Evolutionary conservation across 2,113 vertebrate species (phyloP).

Genomic region (Sinosuthora webbiana): DNA sequence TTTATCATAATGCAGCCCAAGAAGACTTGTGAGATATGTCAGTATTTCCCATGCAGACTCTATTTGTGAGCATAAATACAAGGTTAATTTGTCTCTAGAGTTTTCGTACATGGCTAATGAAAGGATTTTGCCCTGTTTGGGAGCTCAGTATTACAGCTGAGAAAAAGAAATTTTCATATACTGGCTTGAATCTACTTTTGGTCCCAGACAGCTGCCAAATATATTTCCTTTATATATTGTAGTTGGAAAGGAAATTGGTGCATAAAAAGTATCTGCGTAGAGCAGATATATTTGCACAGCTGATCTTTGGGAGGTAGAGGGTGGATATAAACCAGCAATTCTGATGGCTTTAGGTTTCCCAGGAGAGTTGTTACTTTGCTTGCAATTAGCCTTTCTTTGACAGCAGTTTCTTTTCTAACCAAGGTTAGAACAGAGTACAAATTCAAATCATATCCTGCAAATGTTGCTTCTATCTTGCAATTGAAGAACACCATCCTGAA

Average conservation of each 20-base stretch:
- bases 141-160: background rate
- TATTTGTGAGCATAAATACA: background rate
- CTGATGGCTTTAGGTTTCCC: slow-evolving; percentile 27
- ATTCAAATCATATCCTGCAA: background rate
- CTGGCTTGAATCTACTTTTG: background rate
- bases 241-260: slow-evolving; percentile 28
- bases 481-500: background rate
- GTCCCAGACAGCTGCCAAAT: slow-evolving; percentile 33
- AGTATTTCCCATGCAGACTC: background rate
- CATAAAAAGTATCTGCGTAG: slow-evolving; percentile 4
- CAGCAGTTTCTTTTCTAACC: background rate
- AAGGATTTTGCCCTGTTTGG: background rate
- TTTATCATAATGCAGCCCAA: background rate
- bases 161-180: background rate
- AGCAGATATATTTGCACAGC: slow-evolving; percentile 63
- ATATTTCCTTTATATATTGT: background rate
- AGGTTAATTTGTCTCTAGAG: background rate
- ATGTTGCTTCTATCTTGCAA: background rate
- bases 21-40: background rate
- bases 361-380: background rate
- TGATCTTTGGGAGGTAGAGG: slow-evolving; percentile 38
- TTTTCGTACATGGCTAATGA: background rate
- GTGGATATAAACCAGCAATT: slow-evolving; percentile 39
- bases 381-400: slow-evolving; percentile 43
- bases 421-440: background rate